phyloP scores from a whole-genome alignment of 2,113 vertebrate species.

The Phoenicopterus ruber region DNA sequence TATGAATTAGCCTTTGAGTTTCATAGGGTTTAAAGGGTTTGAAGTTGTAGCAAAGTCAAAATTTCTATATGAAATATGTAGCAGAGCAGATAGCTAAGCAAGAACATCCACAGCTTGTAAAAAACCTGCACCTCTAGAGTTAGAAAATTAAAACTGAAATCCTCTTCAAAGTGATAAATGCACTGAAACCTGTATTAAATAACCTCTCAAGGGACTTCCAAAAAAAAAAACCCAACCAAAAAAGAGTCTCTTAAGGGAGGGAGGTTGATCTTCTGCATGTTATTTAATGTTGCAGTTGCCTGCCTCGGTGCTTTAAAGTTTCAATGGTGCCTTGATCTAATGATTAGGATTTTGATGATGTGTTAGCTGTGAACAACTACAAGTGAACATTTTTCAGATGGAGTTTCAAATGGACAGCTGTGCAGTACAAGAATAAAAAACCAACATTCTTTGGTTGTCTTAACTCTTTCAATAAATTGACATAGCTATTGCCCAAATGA shows the following conservation, averaged over 20 bases:
- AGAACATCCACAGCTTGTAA: neutral
- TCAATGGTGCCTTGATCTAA: neutral
- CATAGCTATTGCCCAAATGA: neutral
- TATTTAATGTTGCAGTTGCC: neutral
- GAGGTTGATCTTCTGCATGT: neutral
- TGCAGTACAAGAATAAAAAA: neutral
- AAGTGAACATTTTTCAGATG: neutral
- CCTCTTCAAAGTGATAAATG: constrained; percentile 10
- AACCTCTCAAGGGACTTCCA: neutral
- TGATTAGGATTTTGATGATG: constrained; percentile 6
- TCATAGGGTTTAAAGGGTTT: neutral
- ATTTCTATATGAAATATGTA: neutral
- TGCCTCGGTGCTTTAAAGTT: neutral
- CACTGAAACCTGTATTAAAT: constrained; percentile 2
- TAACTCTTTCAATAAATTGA: neutral
- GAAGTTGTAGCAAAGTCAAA: neutral
- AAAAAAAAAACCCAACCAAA: neutral
- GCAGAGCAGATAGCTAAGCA: neutral
- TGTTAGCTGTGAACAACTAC: neutral
- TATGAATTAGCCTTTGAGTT: neutral
- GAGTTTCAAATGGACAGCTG: neutral
- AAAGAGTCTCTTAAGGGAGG: neutral
- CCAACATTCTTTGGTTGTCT: neutral
- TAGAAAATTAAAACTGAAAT: constrained; percentile 25
- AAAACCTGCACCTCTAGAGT: neutral